A percentile compares a stretch with the other conserved stretches of the same genome.
Conservation (phyloP, 2,888 invertebrate genomes). For the Perizoma affinitatum region DNA sequence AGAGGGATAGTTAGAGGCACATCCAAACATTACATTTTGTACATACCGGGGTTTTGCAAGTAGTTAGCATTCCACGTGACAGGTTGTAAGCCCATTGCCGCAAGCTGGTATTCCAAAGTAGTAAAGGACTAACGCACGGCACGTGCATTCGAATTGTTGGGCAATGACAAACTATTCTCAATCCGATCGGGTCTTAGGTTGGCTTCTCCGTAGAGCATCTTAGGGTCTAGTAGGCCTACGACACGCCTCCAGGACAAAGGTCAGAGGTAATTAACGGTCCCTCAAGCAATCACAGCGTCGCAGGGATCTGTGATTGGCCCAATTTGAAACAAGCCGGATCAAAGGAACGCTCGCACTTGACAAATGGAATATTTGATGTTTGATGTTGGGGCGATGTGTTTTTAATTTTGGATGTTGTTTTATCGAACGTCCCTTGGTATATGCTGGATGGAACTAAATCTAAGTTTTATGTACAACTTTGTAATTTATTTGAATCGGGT, state of each 20-base stretch:
- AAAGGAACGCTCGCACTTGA: conserved; percentile 68
- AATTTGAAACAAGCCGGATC: conserved; percentile 65
- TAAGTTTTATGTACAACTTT: conserved; percentile 17
- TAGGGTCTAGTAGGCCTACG: conserved; percentile 31
- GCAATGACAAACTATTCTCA: neutral
- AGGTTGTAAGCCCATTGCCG: too few relatives aligned
- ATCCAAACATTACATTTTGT: too few relatives aligned
- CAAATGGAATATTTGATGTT: conserved; percentile 80
- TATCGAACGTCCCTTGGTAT: conserved; percentile 30
- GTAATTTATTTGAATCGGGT: conserved; percentile 9
- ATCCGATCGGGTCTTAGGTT: conserved; percentile 7
- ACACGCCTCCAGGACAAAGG: conserved; percentile 70
- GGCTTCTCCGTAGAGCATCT: conserved; percentile 15
- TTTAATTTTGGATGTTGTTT: conserved; percentile 53
- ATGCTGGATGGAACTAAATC: conserved; percentile 15
- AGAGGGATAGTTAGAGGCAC: too few relatives aligned
- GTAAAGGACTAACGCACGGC: too few relatives aligned
- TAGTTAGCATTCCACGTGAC: too few relatives aligned
- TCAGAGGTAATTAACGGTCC: conserved; percentile 80
- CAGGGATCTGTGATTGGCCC: conserved; percentile 72
- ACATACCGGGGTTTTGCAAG: too few relatives aligned
- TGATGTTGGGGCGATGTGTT: conserved; percentile 58
- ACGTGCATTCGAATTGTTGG: too few relatives aligned
- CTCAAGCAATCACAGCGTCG: conserved; percentile 75
- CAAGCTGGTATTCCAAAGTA: too few relatives aligned